Percentiles rank a stretch among this genome's conserved stretches.
phyloP scores from a whole-genome alignment of 1,140 invertebrate genomes.

The Mya arenaria region DNA sequence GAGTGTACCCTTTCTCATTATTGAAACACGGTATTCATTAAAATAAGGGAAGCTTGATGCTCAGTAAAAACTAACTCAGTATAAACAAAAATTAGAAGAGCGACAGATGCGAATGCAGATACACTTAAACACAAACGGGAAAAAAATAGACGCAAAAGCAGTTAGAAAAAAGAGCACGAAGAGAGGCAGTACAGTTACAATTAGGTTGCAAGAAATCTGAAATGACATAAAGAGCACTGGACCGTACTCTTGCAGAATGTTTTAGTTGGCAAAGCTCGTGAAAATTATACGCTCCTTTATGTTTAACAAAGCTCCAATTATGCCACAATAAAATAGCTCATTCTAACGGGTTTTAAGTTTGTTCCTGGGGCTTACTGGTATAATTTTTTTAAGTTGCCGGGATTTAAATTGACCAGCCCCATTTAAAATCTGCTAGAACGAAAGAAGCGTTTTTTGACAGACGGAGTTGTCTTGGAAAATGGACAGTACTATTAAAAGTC shows the following conservation, averaged over 20 bases:
- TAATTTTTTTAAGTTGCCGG: constrained; percentile 52
- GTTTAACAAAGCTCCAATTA: constrained; percentile 22
- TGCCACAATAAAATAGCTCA: neutral
- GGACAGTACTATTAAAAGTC: constrained; percentile 46
- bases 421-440: constrained; percentile 56
- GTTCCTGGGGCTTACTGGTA: constrained; percentile 65
- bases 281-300: constrained; percentile 35
- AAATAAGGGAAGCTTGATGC: neutral
- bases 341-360: constrained; percentile 19
- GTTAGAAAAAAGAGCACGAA: neutral
- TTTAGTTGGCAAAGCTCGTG: constrained; percentile 49
- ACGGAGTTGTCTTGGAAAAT: constrained; percentile 56
- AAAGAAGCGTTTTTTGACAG: constrained; percentile 60
- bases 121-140: constrained; percentile 17
- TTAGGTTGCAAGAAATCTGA: constrained; percentile 7
- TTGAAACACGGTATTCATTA: neutral
- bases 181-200: neutral
- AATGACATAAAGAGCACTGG: constrained; percentile 53
- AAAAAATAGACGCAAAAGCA: constrained; percentile 17
- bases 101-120: constrained; percentile 5
- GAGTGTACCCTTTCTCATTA: neutral
- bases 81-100: constrained; percentile 19
- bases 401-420: constrained; percentile 51
- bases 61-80: neutral
- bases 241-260: constrained; percentile 51